Conservation (phyloP, 2,888 invertebrate species). For the Pandemis corylana region DNA sequence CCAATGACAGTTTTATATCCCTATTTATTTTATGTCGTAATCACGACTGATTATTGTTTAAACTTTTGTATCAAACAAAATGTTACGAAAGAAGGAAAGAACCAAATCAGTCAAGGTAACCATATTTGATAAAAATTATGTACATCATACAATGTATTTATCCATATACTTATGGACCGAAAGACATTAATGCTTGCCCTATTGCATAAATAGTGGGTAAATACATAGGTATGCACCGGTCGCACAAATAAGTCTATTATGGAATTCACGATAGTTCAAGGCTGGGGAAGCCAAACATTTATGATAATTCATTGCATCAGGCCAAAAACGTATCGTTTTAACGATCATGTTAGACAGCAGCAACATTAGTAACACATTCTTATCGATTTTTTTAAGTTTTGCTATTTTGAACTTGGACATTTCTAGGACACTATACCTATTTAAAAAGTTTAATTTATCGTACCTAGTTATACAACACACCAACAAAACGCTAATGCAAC, state of each 20-base stretch:
- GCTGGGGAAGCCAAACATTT: slow-evolving; percentile 35
- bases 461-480: not conserved
- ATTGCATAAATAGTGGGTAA: slow-evolving; percentile 6
- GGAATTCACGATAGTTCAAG: slow-evolving; percentile 31
- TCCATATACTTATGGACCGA: not conserved
- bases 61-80: slow-evolving; percentile 11
- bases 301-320: slow-evolving; percentile 35
- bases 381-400: not conserved
- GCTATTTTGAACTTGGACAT: not conserved
- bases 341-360: slow-evolving; percentile 43
- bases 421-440: not conserved
- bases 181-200: slow-evolving; percentile 7
- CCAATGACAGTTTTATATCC: slow-evolving; percentile 9
- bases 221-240: not conserved
- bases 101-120: slow-evolving; percentile 13
- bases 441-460: not conserved
- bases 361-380: not conserved
- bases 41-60: slow-evolving; percentile 10
- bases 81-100: slow-evolving; percentile 19
- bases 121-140: not conserved
- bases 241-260: slow-evolving; percentile 13
- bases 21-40: slow-evolving; percentile 3
- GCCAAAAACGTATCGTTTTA: slow-evolving; percentile 35
- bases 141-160: not conserved
- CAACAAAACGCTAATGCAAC: not conserved